Evolutionary conservation across 2,113 vertebrate genomes (phyloP), one percentile per base, ranked within the genome.

Genomic region (Gasterosteus nipponicus): DNA sequence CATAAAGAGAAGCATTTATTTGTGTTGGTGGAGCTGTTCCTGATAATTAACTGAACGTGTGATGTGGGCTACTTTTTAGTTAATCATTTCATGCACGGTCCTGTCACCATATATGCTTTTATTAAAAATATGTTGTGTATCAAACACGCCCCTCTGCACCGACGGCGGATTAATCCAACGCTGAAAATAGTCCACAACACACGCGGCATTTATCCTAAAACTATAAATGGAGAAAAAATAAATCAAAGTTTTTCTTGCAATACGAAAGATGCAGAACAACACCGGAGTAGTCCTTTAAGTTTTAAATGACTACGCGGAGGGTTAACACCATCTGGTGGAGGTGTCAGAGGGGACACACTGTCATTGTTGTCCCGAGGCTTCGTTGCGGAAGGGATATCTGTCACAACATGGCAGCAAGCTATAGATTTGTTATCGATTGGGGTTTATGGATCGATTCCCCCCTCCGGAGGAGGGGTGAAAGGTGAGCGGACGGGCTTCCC

Each of bases 381-480:
- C 35, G 66, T 62, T 73, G 83, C 76, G 33, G 64, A 64, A 79
- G 44, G 71, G 68, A 77, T 81, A 86, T 81, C 81, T 88, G 86
- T 88, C 82, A 81, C 68, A 62, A 76, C 84, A 85, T 51, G 64
- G 66, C 75, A 82, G 65, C 14, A 0, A 2, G 2, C 47, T 62
- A 85, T 87, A 39, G 84, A 90, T 90, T 82, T 75, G 63, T 53
- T 84, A 89, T 89, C 61, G 86, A 90, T 88, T 68, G 18, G 15
- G 75, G 26, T 59, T 33, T 79, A 89, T 89, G 86, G 89, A 88
- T 79, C 60, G 67, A 77, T 73, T 60, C 80, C 81, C 68, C 77
- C 68, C 77, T 62, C 18, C 46, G 76, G 51, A 60, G 77, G 19
- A 58, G 53, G 18, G 89, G 85, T 84, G 69, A 90, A 74, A 88